Conservation (phyloP, 1,140 invertebrate species). For the Anthonomus grandis region DNA sequence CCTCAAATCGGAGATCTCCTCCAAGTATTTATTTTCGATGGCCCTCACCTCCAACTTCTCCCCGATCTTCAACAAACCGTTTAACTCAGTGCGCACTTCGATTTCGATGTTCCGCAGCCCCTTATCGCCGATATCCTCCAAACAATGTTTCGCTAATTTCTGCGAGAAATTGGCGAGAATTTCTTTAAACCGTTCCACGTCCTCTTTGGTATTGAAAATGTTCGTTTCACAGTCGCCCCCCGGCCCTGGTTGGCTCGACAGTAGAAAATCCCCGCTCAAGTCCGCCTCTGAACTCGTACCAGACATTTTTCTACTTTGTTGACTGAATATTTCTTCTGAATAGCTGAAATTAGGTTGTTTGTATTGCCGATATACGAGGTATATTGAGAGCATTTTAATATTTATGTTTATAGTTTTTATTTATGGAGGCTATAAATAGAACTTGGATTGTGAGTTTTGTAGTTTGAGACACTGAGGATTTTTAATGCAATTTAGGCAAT, state of each 20-base stretch:
- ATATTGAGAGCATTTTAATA: neutral
- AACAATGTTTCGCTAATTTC: constrained; percentile 25
- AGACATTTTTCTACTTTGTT: constrained; percentile 61
- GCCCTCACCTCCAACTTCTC: constrained; percentile 46
- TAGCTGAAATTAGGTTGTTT: constrained; percentile 53
- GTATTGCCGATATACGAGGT: neutral
- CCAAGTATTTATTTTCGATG: constrained; percentile 51
- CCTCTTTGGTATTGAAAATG: constrained; percentile 30
- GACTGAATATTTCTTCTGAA: constrained; percentile 67
- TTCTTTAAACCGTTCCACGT: constrained; percentile 29
- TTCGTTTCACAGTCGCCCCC: constrained; percentile 28
- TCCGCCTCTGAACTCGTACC: constrained; percentile 47
- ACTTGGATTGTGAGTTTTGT: too few species aligned
- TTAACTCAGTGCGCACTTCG: constrained; percentile 33
- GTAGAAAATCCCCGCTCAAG: constrained; percentile 24
- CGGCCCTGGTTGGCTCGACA: constrained; percentile 28
- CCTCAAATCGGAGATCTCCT: constrained; percentile 51
- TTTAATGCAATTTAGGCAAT: too few species aligned
- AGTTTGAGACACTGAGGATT: too few species aligned
- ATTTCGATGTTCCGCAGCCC: constrained; percentile 30
- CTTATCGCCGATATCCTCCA: constrained; percentile 30
- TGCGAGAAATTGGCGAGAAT: constrained; percentile 24
- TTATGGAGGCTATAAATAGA: too few species aligned
- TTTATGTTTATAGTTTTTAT: too few species aligned
- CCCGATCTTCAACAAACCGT: constrained; percentile 33